Conservation (phyloP, 2,888 invertebrate genomes). For the Pteria penguin region DNA sequence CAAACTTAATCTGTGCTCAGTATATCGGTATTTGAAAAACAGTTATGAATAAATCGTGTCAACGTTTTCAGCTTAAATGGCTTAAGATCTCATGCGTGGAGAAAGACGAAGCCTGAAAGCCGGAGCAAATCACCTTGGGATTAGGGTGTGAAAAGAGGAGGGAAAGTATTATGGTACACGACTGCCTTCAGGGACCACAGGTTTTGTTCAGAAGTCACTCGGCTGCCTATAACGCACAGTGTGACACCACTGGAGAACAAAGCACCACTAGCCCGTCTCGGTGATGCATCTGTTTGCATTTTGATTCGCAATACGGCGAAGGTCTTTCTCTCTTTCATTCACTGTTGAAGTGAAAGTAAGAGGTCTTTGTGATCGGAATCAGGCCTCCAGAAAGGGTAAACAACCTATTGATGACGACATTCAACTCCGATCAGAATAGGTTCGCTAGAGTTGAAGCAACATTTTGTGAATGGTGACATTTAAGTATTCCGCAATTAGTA, state of each 20-base stretch:
- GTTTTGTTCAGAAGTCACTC: slow-evolving; percentile 13
- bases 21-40: not conserved
- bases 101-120: slow-evolving; percentile 7
- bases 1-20: not conserved
- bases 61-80: slow-evolving; percentile 19
- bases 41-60: slow-evolving; percentile 19
- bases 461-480: no score
- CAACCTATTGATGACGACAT: no score
- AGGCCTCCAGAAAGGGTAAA: no score
- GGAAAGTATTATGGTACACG: slow-evolving; percentile 23
- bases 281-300: slow-evolving; percentile 35
- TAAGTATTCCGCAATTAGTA: no score
- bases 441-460: no score
- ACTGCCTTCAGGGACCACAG: slow-evolving; percentile 26
- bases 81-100: slow-evolving; percentile 12
- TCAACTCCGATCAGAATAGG: no score
- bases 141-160: slow-evolving; percentile 42
- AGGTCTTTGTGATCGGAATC: not conserved
- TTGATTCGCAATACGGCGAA: not conserved
- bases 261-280: not conserved
- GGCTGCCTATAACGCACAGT: slow-evolving; percentile 27
- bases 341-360: not conserved
- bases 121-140: slow-evolving; percentile 38
- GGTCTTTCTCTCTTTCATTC: not conserved
- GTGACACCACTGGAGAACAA: slow-evolving; percentile 16